A percentile compares a stretch with the other conserved stretches of the same genome.
Evolutionary conservation across 2,888 invertebrate genomes (phyloP).

Genomic region (Eudasyphora cyanicolor): DNA sequence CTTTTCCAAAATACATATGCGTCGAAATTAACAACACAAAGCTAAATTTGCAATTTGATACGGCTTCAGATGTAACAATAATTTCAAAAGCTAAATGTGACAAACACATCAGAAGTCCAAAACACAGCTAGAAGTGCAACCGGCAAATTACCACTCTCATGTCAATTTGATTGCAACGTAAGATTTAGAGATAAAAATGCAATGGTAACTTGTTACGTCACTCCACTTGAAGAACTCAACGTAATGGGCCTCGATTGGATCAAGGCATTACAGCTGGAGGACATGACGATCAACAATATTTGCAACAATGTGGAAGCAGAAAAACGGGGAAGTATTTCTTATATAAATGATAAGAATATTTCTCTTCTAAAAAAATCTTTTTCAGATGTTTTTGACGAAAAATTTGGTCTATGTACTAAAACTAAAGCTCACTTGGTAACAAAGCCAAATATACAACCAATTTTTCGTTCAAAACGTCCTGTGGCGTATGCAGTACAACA

Average conservation of each 20-base stretch:
- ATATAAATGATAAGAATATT: neutral
- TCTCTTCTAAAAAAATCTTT: slow-evolving; percentile 43
- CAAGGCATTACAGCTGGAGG: slow-evolving; percentile 47
- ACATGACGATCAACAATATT: slow-evolving; percentile 44
- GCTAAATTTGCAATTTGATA: slow-evolving; percentile 55
- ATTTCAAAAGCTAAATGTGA: slow-evolving; percentile 49
- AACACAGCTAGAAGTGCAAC: slow-evolving; percentile 60
- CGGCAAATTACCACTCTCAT: slow-evolving; percentile 54
- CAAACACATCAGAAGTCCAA: slow-evolving; percentile 34
- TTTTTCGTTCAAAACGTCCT: slow-evolving; percentile 63
- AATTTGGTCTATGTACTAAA: slow-evolving; percentile 60
- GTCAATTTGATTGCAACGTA: slow-evolving; percentile 55
- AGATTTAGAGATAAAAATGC: slow-evolving; percentile 41
- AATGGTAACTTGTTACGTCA: slow-evolving; percentile 38
- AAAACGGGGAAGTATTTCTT: neutral
- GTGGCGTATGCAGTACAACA: no score
- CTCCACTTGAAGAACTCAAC: slow-evolving; percentile 40
- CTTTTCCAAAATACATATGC: slow-evolving; percentile 59
- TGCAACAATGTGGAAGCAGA: slow-evolving; percentile 24
- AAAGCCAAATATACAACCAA: slow-evolving; percentile 52
- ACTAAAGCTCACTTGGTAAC: no score
- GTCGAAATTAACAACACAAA: slow-evolving; percentile 59
- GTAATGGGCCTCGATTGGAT: slow-evolving; percentile 60
- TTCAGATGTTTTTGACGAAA: slow-evolving; percentile 56
- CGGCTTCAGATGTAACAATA: slow-evolving; percentile 62